These are phyloP conservation scores for Amphimallon solstitiale DNA, from an alignment of 2,888 invertebrate genomes.

Conservation along the genomic window DNA sequence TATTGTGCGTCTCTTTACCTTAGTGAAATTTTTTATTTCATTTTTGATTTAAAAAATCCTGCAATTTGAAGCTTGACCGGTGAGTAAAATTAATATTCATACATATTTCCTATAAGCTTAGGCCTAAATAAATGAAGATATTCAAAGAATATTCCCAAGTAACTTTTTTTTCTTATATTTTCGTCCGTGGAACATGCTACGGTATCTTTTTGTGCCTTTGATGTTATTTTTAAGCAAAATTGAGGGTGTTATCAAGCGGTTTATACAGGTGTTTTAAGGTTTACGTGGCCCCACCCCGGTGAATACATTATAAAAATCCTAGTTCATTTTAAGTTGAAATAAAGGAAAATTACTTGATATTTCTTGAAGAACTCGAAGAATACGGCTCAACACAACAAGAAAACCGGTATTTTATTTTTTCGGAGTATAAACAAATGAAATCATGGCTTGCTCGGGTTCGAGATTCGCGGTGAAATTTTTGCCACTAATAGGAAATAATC, in stretches of 20 bases:
- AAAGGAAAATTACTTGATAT: too few relatives aligned
- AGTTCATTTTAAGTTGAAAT: too few relatives aligned
- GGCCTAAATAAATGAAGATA: background rate
- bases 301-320: too few relatives aligned
- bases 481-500: background rate
- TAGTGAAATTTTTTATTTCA: conserved; percentile 8
- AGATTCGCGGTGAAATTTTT: conserved; percentile 11
- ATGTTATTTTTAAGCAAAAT: conserved; percentile 18
- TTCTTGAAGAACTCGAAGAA: background rate
- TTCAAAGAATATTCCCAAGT: background rate
- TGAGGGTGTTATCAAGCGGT: background rate
- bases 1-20: conserved; percentile 12
- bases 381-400: conserved; percentile 18
- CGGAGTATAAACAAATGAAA: conserved; percentile 40
- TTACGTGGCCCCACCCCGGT: background rate
- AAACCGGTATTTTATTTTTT: conserved; percentile 40
- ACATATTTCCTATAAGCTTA: background rate
- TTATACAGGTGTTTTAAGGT: conserved; percentile 3
- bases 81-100: background rate
- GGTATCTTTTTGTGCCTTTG: background rate
- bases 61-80: conserved; percentile 26
- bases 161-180: conserved; percentile 1
- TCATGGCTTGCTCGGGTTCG: background rate
- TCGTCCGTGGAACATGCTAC: background rate
- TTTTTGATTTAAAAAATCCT: background rate